phyloP scores from a whole-genome alignment of 1,140 invertebrate species.

The Aphidius gifuensis region DNA sequence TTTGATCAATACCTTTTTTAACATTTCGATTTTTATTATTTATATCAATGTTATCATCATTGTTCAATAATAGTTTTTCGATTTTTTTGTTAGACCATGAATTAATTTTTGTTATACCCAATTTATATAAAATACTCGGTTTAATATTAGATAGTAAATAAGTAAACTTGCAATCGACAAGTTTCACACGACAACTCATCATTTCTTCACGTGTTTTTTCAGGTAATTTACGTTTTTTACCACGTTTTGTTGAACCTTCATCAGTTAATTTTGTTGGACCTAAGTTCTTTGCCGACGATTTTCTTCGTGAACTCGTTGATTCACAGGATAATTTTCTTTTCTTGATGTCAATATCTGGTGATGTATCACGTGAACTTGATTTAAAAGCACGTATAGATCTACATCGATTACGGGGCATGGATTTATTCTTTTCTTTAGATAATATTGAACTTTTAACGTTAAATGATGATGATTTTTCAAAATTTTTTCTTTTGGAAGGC shows the following conservation, averaged over 20 bases:
- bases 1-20: too few relatives aligned
- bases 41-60: too few relatives aligned
- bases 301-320: conserved; percentile 1
- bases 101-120: conserved; percentile 6
- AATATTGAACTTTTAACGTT: too few relatives aligned
- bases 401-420: background rate
- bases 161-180: conserved; percentile 1
- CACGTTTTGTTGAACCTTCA: background rate
- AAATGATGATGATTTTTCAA: too few relatives aligned
- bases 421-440: background rate
- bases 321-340: background rate
- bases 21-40: too few relatives aligned
- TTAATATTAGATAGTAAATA: background rate
- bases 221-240: background rate
- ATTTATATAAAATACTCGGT: background rate
- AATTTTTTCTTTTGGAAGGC: background rate
- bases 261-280: background rate
- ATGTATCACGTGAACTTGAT: conserved; percentile 2
- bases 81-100: background rate
- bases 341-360: background rate
- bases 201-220: background rate
- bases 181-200: background rate
- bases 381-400: conserved; percentile 1
- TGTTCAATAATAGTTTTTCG: too few relatives aligned
- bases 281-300: too few relatives aligned